Percentiles rank a stretch among this genome's conserved stretches.
These are phyloP conservation scores for Bombyx mandarina DNA, from an alignment of 1,140 invertebrate genomes.

Conservation along the genomic window DNA sequence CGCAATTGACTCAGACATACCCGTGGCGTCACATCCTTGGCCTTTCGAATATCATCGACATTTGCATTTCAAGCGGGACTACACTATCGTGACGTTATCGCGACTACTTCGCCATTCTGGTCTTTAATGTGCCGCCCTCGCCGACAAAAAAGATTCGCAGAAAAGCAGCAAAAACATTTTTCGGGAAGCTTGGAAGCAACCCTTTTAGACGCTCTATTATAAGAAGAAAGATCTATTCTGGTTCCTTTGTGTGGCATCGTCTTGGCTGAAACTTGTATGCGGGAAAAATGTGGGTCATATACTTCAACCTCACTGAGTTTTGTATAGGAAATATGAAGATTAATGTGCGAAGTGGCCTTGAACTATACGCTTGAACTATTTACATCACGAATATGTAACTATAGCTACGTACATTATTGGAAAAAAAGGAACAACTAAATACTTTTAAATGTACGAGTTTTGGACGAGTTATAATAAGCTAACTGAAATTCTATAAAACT, in stretches of 20 bases:
- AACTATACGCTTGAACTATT: not conserved
- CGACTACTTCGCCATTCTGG: constrained; percentile 5
- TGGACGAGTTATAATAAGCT: too few relatives aligned
- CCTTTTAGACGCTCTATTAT: constrained; percentile 25
- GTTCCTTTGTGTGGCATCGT: constrained; percentile 15
- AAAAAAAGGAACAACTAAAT: too few relatives aligned
- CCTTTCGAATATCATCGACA: constrained; percentile 1
- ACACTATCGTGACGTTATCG: constrained; percentile 19
- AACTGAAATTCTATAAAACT: too few relatives aligned
- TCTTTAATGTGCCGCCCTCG: constrained; percentile 9
- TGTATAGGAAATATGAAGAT: not conserved
- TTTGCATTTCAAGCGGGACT: constrained; percentile 15
- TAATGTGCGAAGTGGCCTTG: constrained; percentile 2
- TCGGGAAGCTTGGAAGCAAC: constrained; percentile 14
- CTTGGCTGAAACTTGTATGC: constrained; percentile 5
- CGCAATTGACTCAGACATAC: too few relatives aligned
- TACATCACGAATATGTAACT: too few relatives aligned
- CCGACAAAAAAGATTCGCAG: constrained; percentile 15
- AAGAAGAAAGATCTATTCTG: constrained; percentile 22
- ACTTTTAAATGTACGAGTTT: too few relatives aligned
- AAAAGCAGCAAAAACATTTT: constrained; percentile 21
- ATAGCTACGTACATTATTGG: too few relatives aligned
- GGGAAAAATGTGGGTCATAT: constrained; percentile 12
- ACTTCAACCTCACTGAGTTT: constrained; percentile 1
- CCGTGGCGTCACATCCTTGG: too few relatives aligned